phyloP scores from a whole-genome alignment of 1,140 invertebrate species.

The Thereuonema tuberculata region DNA sequence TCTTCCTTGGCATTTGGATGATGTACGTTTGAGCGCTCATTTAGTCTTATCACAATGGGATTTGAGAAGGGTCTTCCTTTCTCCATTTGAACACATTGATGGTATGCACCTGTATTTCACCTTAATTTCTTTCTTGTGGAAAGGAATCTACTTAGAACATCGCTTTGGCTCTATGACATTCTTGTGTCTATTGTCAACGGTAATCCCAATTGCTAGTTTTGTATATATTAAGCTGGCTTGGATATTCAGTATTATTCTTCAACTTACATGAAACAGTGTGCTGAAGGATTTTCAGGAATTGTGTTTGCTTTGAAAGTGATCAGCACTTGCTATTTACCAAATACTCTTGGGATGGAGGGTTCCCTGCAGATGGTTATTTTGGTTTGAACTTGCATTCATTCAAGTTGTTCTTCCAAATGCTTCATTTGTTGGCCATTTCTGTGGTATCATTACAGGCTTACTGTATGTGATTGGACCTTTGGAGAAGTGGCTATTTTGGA shows the following conservation, averaged over 20 bases:
- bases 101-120: constrained; percentile 62
- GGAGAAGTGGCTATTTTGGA: constrained; percentile 23
- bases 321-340: constrained; percentile 35
- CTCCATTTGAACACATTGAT: constrained; percentile 49
- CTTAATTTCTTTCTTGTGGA: constrained; percentile 52
- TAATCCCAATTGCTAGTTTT: constrained; percentile 36
- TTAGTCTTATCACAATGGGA: constrained; percentile 40
- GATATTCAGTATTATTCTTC: no score
- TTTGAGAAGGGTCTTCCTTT: constrained; percentile 44
- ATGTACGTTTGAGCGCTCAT: constrained; percentile 45
- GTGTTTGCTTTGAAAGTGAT: constrained; percentile 54
- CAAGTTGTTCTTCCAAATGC: constrained; percentile 46
- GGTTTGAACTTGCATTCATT: constrained; percentile 52
- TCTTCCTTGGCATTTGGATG: constrained; percentile 40
- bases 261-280: constrained; percentile 41
- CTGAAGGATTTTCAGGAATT: constrained; percentile 51
- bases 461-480: constrained; percentile 47
- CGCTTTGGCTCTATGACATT: constrained; percentile 37
- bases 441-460: constrained; percentile 52
- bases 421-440: constrained; percentile 48
- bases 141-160: constrained; percentile 46
- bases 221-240: constrained; percentile 20
- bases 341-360: constrained; percentile 37
- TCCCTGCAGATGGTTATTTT: constrained; percentile 44
- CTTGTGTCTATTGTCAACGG: constrained; percentile 40